Percentiles rank a stretch among this genome's conserved stretches.
phyloP scores from a whole-genome alignment of 2,113 vertebrate genomes.

The Echinops telfairi region DNA sequence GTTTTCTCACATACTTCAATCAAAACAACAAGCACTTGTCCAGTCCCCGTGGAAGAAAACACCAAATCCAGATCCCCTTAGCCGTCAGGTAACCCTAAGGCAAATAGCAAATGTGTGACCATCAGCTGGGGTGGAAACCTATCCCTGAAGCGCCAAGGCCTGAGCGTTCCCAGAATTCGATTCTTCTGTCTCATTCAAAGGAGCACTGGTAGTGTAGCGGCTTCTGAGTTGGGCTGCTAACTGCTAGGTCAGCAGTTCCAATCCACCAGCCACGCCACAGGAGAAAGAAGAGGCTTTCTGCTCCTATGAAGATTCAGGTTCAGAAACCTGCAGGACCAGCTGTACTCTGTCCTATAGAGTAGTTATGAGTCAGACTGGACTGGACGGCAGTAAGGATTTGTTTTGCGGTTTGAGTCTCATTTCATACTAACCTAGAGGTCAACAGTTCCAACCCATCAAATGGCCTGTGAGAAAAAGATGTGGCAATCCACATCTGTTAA shows the following conservation, averaged over 20 bases:
- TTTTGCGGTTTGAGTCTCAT: not conserved
- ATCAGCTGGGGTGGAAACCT: not conserved
- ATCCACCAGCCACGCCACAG: too few species aligned
- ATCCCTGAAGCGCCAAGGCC: not conserved
- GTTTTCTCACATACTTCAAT: not conserved
- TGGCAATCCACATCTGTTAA: too few species aligned
- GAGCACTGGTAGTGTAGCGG: too few species aligned
- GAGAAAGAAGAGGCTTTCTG: too few species aligned
- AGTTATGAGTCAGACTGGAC: too few species aligned
- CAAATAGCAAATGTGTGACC: not conserved
- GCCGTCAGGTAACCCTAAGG: not conserved
- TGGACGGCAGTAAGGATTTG: too few species aligned
- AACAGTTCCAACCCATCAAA: not conserved
- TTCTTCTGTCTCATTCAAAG: not conserved
- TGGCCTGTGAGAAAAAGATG: not conserved
- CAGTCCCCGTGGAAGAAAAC: too few species aligned
- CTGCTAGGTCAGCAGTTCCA: too few species aligned
- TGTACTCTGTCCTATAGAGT: too few species aligned
- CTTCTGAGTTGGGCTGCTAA: too few species aligned
- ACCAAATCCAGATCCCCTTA: not conserved
- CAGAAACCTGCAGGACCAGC: too few species aligned
- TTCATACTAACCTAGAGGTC: not conserved
- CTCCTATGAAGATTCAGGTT: too few species aligned
- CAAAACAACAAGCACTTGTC: not conserved
- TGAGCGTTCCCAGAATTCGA: constrained; percentile 5